phyloP scores from a whole-genome alignment of 1,140 invertebrate species.

The Tetragonula clypearis region DNA sequence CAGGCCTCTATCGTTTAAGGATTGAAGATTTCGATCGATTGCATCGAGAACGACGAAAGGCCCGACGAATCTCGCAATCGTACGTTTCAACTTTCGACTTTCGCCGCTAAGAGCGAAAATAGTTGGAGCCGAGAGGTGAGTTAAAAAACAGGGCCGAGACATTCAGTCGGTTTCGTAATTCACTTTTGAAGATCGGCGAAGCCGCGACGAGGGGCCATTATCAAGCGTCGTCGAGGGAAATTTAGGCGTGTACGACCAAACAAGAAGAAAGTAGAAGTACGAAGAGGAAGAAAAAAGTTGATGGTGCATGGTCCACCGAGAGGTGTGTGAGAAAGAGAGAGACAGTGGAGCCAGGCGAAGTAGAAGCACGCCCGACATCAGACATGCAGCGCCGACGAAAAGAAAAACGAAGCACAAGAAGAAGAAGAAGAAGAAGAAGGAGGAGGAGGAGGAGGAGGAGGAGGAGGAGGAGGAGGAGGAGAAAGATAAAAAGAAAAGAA shows the following conservation, averaged over 20 bases:
- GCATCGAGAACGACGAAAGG: no score
- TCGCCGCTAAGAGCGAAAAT: background rate
- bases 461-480: background rate
- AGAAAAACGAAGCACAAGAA: background rate
- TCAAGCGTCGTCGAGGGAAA: conserved; percentile 33
- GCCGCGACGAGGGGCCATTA: conserved; percentile 5
- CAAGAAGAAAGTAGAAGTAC: background rate
- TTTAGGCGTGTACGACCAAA: background rate
- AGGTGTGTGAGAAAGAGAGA: background rate
- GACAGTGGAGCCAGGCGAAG: background rate
- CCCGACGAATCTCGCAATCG: no score
- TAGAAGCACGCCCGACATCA: conserved; percentile 22
- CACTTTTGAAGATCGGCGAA: background rate
- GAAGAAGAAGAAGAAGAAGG: no score
- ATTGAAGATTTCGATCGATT: no score
- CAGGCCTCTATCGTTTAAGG: no score
- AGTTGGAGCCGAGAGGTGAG: background rate
- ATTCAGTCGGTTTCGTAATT: conserved; percentile 9
- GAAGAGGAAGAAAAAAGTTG: background rate
- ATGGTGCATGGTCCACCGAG: background rate
- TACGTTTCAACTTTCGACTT: background rate
- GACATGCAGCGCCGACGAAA: conserved; percentile 41
- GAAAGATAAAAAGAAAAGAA: background rate
- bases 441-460: conserved; percentile 17
- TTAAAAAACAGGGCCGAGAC: conserved; percentile 20